Percentiles rank a stretch among this genome's conserved stretches.
Conservation (phyloP, 2,888 invertebrate genomes). For the Rhamnusium bicolor region DNA sequence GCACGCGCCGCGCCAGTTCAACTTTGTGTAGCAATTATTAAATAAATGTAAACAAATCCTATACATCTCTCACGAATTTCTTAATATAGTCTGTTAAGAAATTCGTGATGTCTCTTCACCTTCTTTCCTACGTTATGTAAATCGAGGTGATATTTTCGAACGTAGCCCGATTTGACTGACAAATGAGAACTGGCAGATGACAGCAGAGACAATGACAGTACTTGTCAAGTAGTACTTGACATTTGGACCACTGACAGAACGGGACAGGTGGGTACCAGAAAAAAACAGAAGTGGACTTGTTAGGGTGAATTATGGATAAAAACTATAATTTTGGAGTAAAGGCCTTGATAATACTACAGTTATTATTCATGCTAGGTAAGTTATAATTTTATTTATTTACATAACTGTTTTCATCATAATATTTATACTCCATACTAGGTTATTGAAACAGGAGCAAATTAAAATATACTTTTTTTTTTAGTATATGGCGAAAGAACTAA, state of each 20-base stretch:
- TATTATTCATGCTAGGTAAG: background rate
- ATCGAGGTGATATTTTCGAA: no score
- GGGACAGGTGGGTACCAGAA: background rate
- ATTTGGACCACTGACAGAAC: background rate
- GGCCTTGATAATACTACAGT: background rate
- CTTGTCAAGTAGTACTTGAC: background rate
- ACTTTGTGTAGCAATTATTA: no score
- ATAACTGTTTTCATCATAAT: background rate
- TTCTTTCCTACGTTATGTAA: no score
- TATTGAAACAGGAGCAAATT: background rate
- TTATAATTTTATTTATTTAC: background rate
- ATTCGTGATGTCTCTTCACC: no score
- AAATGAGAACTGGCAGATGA: no score
- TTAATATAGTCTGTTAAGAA: no score
- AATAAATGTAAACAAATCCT: no score
- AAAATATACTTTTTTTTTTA: conserved; percentile 59
- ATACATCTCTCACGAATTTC: no score
- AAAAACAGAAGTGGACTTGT: background rate
- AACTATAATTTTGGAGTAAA: background rate
- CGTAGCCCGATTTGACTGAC: no score
- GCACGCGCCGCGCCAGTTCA: no score
- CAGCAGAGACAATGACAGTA: no score
- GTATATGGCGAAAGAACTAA: conserved; percentile 77
- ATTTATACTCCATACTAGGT: background rate
- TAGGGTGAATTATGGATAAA: conserved; percentile 14